Base-by-base conservation (phyloP, 2,888 invertebrate genomes). In the Scelioninae gen. 1 region DNA sequence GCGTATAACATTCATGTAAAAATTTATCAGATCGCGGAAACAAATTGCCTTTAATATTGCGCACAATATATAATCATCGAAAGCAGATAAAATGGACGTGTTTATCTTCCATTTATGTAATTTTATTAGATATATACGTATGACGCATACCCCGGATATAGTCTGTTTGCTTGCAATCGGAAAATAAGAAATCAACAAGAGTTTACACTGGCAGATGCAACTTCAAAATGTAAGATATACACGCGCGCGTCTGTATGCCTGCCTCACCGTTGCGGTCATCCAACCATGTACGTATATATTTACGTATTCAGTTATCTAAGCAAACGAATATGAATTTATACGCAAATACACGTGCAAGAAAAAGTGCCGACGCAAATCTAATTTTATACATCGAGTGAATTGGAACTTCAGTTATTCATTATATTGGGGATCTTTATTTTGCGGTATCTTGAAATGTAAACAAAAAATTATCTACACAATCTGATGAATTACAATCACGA, bases 151-250 rank as follows among this genome's bases (percentile, higher is more conserved):
- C 23, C 31, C 68, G 56, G 55, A 60, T 71, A 66, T 47, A 65
- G 65, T 56, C 16, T 74, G 63, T 78, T 74, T 82, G 74, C 58
- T 68, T 8, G 71, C 13, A 63, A 51, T 60, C 75, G 65, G 58
- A 71, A 83, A 71, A 79, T 79, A 83, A 79, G 79, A 79, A 83
- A 79, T 83, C 83, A 74, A 71, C 60, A 49, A 58, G 75, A 65
- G 71, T 74, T 68, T 77, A 34, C 62, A 60, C 69, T 63, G 69
- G 60, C 65, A 56, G 69, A 71, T 78, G 49, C 65, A 78, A 65
- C 60, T 71, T 60, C 71, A 32, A 63, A 56, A 68, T 69, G 51
- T 68, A 78, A 82, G 74, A 69, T 78, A 78, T 51, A 69, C 38
- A 65, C n/a, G n/a, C n/a, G n/a, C n/a, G n/a, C 38, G 71, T 65